These are phyloP conservation scores for Gonioctena quinquepunctata DNA, from an alignment of 1,140 invertebrate species.

Conservation along the genomic window DNA sequence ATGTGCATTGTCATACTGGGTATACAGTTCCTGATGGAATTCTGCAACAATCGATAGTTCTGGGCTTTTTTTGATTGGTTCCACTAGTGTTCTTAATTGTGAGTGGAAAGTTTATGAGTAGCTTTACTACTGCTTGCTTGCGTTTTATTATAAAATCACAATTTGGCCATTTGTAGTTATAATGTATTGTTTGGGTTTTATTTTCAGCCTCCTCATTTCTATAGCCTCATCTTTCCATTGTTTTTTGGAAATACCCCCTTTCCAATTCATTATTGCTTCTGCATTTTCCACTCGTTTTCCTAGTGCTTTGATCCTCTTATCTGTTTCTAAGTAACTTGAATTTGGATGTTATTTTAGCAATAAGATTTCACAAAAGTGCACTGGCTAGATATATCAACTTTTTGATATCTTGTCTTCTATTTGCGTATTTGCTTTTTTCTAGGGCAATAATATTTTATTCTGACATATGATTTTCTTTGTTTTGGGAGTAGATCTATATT, in stretches of 20 bases:
- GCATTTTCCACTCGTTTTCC: neutral
- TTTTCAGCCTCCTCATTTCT: no score
- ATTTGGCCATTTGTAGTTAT: conserved; percentile 11
- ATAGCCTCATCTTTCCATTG: neutral
- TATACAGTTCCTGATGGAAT: no score
- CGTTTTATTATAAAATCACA: no score
- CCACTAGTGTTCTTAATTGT: no score
- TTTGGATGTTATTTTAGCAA: neutral
- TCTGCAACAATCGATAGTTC: no score
- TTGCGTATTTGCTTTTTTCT: neutral
- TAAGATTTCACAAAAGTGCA: neutral
- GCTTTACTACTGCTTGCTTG: no score
- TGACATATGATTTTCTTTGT: no score
- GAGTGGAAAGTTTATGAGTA: no score
- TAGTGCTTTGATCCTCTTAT: conserved; percentile 2
- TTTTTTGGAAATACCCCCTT: neutral
- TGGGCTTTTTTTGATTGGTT: no score
- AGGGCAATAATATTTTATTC: conserved; percentile 14
- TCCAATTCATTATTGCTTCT: conserved; percentile 7
- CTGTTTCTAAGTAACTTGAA: neutral
- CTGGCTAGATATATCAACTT: conserved; percentile 13
- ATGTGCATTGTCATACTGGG: neutral
- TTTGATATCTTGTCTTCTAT: conserved; percentile 5
- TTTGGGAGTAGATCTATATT: no score
- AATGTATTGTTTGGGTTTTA: conserved; percentile 14